A percentile compares a stretch with the other conserved stretches of the same genome.
Conservation (phyloP, 2,888 invertebrate genomes). For the Heliconius sara region DNA sequence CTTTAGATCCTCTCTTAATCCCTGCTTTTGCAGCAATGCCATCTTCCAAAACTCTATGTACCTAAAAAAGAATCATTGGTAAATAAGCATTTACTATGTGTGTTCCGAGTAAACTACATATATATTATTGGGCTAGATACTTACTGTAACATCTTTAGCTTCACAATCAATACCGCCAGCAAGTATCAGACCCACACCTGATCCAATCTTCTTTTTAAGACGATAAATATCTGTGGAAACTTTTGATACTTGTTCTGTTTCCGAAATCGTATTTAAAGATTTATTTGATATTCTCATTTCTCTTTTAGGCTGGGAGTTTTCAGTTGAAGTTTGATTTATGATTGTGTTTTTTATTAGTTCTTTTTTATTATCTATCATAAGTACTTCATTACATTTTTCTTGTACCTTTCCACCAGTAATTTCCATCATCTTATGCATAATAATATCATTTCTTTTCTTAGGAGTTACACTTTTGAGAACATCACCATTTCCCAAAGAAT, state of each 20-base stretch:
- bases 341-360: conserved; percentile 21
- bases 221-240: conserved; percentile 64
- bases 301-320: neutral
- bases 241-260: conserved; percentile 47
- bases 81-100: neutral
- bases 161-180: conserved; percentile 96
- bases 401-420: conserved; percentile 31
- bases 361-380: conserved; percentile 33
- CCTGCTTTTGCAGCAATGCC: conserved; percentile 95
- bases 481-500: conserved; percentile 64
- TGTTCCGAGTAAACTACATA: neutral
- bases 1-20: conserved; percentile 93
- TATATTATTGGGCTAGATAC: conserved; percentile 54
- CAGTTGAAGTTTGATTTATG: conserved; percentile 19
- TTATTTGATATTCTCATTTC: conserved; percentile 24
- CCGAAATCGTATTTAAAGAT: conserved; percentile 31
- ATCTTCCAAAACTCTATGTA: conserved; percentile 93
- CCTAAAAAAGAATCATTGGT: conserved; percentile 75
- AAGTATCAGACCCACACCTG: conserved; percentile 93
- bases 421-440: conserved; percentile 46
- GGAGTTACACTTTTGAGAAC: conserved; percentile 51
- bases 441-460: conserved; percentile 54
- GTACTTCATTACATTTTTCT: conserved; percentile 40
- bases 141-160: conserved; percentile 94
- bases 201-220: conserved; percentile 71